Evolutionary conservation across 2,888 invertebrate species (phyloP), one percentile per base, ranked within the genome.

Genomic region (Eumerus sabulonum): DNA sequence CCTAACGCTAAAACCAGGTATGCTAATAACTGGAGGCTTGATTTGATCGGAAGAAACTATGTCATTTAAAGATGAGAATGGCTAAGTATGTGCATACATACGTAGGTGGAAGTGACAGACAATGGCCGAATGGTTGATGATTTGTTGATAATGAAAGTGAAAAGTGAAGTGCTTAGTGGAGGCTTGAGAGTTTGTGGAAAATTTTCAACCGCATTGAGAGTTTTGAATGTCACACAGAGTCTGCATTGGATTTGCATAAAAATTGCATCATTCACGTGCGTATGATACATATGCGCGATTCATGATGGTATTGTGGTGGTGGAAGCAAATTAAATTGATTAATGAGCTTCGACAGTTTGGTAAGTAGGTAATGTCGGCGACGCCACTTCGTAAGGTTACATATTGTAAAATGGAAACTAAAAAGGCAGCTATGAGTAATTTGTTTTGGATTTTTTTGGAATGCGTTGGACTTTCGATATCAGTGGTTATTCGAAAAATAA

Each of bases 211-310:
- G 9, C 11, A 40, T 40, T 1, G 40, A 3, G n/a, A 40, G 11
- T 40, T 79, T 79, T 79, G 79, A 79, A 79, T 79, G 79, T 79
- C 79, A 79, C 66, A 56, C 14, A 35, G 60, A 66, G 56, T 54
- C n/a, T 45, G 51, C 53, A 12, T 50, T 44, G 45, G 16, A 79
- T 79, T 79, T 74, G 79, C 74, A 79, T 79, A 70, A 79, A 74
- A 74, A 74, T 74, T 79, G 60, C 79, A 79, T 79, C 79, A 79
- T 70, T 79, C 79, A 79, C 56, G 59, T 71, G 68, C 45, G 44
- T 40, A 40, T 57, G 40, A 64, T 63, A n/a, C n/a, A n/a, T n/a
- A 79, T 74, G 27, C 64, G 48, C 13, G 40, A n/a, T 27, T 72
- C 54, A 35, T 68, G 17, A 64, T 74, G 63, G 60, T 45, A 48